Percentiles rank a stretch among this genome's conserved stretches.
Evolutionary conservation across 1,140 invertebrate genomes (phyloP).

Genomic region (Mylabris phalerata): DNA sequence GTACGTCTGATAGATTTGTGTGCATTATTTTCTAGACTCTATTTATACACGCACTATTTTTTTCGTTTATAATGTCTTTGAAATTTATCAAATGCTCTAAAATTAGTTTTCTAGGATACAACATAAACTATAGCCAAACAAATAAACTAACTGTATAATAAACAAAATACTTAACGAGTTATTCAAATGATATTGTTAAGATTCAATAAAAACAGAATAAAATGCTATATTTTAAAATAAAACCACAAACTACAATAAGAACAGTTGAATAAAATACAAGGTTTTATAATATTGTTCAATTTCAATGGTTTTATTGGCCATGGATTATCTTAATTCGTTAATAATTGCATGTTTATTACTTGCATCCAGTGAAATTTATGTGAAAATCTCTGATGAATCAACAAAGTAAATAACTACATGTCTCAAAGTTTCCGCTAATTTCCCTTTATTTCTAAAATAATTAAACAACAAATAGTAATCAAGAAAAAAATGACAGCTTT

Average conservation of each 20-base stretch:
- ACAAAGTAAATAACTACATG: not conserved
- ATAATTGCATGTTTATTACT: conserved; percentile 1
- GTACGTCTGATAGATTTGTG: too few relatives aligned
- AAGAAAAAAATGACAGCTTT: too few relatives aligned
- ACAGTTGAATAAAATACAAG: too few relatives aligned
- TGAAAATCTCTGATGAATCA: conserved; percentile 6
- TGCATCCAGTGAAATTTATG: conserved; percentile 7
- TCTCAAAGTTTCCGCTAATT: conserved; percentile 1
- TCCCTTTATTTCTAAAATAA: not conserved
- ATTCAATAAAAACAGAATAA: too few relatives aligned
- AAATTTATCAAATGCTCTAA: not conserved
- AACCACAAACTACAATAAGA: too few relatives aligned
- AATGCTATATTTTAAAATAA: too few relatives aligned
- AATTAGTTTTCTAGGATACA: not conserved
- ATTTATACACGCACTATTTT: not conserved
- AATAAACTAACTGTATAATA: not conserved
- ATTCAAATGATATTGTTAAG: too few relatives aligned
- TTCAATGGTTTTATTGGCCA: too few relatives aligned
- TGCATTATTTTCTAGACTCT: too few relatives aligned
- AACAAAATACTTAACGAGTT: not conserved
- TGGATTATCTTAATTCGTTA: too few relatives aligned
- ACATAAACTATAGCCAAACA: not conserved
- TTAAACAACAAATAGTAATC: conserved; percentile 2
- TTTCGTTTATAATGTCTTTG: not conserved
- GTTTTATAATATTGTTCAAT: too few relatives aligned